Evolutionary conservation across 1,140 invertebrate species (phyloP), one percentile per base, ranked within the genome.

Genomic region (Leptonema lineaticorne): DNA sequence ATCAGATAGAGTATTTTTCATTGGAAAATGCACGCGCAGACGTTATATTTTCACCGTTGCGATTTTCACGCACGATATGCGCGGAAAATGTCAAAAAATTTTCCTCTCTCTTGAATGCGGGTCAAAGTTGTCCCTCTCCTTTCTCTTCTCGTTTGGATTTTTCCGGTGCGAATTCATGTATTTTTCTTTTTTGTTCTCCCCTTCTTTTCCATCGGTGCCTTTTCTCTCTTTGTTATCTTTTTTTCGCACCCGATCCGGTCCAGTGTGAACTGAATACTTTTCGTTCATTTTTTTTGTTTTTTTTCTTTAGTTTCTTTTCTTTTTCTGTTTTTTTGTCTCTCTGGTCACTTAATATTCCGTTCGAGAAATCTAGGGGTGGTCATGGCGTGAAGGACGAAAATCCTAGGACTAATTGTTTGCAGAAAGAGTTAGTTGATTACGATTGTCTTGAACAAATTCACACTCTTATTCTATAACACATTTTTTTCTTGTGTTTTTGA

Each of bases 371-470:
- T 24, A 24, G 50, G 50, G 22, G 22, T 7, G 46, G 20, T 48
- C 46, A 20, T 22, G 46, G 20, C 46, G 46, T 20, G 50, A 22
- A 53, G 8, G 22, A 26, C 50, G 50, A 24, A 22, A 53, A 53
- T 53, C 50, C 50, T 24, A 41, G 22, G 50, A 53, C 50, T 53
- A 53, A 53, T 53, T 53, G 50, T 53, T 53, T 53, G 27, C 50
- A 26, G 22, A 53, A 53, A 53, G 50, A 53, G 50, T 53, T 53
- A 53, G 50, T 53, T 53, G 50, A 53, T 53, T 53, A 53, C 50
- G 24, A 11, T 5, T 26, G 50, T 53, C 20, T 20, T 24, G 20
- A 14, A 53, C 50, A 22, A 53, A 53, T 53, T 53, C 50, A 53
- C 50, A 53, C 50, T 24, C 46, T 8, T 50, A 33, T 33, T 33